Base-by-base conservation (phyloP, 2,113 vertebrate species). In the Scytalopus superciliaris region DNA sequence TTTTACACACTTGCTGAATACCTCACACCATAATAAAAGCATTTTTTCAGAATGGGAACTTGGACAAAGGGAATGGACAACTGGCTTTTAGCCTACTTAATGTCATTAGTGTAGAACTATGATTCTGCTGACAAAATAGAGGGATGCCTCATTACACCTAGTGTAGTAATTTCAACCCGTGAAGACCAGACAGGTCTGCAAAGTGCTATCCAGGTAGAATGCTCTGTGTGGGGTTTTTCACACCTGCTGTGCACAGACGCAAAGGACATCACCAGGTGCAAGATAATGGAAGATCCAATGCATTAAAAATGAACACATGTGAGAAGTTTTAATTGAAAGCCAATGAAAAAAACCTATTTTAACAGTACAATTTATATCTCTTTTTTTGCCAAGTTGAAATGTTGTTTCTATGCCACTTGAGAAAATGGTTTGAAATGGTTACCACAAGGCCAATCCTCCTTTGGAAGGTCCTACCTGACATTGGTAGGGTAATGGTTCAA, bases 381-480 rank as follows among this genome's bases (percentile, higher is more conserved):
- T 56, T 56, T 57, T 59, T 35, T 90, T 94, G 39, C 74, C 31
- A 81, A 84, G 52, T 90, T 95, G 64, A 90, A 97, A 68, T 84
- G 53, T 49, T 95, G 52, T 86, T 91, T 95, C 80, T 88, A 59
- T 64, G 62, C 59, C 73, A 90, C 55, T 83, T 62, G 69, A 95
- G 78, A 95, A 96, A 84, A 97, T 77, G 92, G 74, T 94, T 97
- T 96, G 95, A 96, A 96, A 94, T 85, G 80, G 57, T 94, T 74
- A 95, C 86, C 78, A 90, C 77, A 83, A 90, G 93, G 82, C 85
- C 84, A 83, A 33, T 93, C 64, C 56, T 78, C 87, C 77, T 92
- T 97, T 94, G 77, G 73, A 78, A 94, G 83, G 72, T 96, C 92
- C 95, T 95, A 85, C 91, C 87, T 97, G 96, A 95, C 40, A 91